Base-by-base conservation (phyloP, 2,888 invertebrate species). In the Drosophila affinis region DNA sequence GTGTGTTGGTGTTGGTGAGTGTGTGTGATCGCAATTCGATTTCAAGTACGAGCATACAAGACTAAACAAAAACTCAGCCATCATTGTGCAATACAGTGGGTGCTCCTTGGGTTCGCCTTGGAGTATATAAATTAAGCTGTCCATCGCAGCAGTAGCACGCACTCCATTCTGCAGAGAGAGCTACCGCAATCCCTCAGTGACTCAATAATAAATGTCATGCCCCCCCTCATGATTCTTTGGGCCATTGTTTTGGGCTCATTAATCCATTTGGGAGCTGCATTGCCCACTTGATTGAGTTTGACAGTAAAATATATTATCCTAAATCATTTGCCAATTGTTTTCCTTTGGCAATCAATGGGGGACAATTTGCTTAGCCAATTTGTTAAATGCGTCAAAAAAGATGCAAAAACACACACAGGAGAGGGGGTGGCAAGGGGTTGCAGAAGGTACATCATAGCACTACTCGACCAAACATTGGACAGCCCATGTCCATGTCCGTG, bases 301-400 rank as follows among this genome's bases (percentile, higher is more conserved):
- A 75, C 75, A 75, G 75, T 76, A 62, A 75, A 75, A 67, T 72
- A 67, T 71, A 64, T 76, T 56, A 62, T 56, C 27, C 58, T 67
- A 75, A 75, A 75, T 75, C 75, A 75, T 65, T 75, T 75, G 14
- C 56, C 51, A 76, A 72, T 65, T 64, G 34, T 34, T 55, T 47
- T 72, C 62, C 67, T 60, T 57, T 56, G 67, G 57, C 60, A 65
- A 76, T 75, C 72, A 76, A 76, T 72, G 67, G 59, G 67, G 56
- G 10, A 52, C 67, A 72, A 75, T 75, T 75, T 72, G 62, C 67
- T 62, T 59, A 60, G 76, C 65, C 75, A 76, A 75, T 75, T 75
- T 75, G 70, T 75, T 72, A 74, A 72, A 72, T 72, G 74, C 67
- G 60, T 56, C 54, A 62, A 45, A 45, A 69, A 51, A 55, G 51